Base-by-base conservation (phyloP, 2,888 invertebrate species). In the Standfussiana lucernea region DNA sequence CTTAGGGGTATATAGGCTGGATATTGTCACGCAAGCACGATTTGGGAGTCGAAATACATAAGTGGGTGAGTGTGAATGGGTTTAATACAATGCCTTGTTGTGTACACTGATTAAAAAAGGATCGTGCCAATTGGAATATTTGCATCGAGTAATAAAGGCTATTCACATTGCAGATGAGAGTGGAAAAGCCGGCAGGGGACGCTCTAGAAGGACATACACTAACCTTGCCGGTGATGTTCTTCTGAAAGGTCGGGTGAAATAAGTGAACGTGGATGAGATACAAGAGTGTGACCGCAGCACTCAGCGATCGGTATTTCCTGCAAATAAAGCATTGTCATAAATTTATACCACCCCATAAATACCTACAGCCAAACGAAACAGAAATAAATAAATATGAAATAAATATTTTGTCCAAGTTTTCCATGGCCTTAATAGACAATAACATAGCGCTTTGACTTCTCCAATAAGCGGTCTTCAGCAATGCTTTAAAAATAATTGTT, bases 21-120 rank as follows among this genome's bases (percentile, higher is more conserved):
- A 77, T 83, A 79, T 86, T 75, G 79, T 80, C 81, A 77, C 77
- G 73, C 68, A 64, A 65, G 65, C 71, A 79, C 72, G 76, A 68
- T 75, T 79, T 73, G 50, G 66, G 64, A 73, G 53, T 71, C 50
- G 61, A 37, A 42, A n/a, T 53, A n/a, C n/a, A n/a, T n/a, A 68
- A 71, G 66, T 80, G 53, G 37, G 37, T 50, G 10, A 32, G 62
- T 70, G 77, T 66, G 72, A 82, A 83, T 35, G 45, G 62, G 69
- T 37, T 28, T 18, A 81, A 50, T 21, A 68, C 70, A 74, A 59
- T 66, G 32, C 59, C 50, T 71, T 82, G 61, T 71, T 47, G 40
- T 47, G 40, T 66, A 24, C 15, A 53, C 32, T 78, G 79, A 77
- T 80, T 83, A 83, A 77, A 83, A 82, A 77, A 67, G 62, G 28